Evolutionary conservation across 2,797 vertebrate species (phyloP), one percentile per base, ranked within the genome.

Genomic region (Poecilia picta): DNA sequence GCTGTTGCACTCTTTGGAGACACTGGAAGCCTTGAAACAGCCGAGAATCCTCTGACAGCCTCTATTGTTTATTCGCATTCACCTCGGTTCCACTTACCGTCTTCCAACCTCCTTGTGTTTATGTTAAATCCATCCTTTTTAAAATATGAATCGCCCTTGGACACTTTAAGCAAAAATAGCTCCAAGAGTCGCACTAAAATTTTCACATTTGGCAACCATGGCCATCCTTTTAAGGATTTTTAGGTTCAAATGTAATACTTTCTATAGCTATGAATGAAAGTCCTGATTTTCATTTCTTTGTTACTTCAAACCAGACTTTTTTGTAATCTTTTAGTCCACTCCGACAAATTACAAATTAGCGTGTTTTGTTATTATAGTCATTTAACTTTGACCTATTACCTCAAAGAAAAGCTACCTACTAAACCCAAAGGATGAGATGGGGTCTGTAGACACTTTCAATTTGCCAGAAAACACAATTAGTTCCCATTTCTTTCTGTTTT

Each of bases 21-120:
- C 80, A 68, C 59, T 77, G 55, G 23, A 62, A 88, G 87, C 87
- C 88, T 93, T 87, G 88, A 90, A 88, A 83, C 57, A 2, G 75
- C 41, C 11, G 45, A 59, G 75, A 83, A 31, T 87, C 81, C 47
- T 83, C 82, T 84, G 80, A 81, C 85, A 86, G 81, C 84, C 80
- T 11, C 70, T 18, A 70, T 84, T 89, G 84, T 91, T 89, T 81
- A 82, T 83, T 33, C 3, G 36, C 25, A 72, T 74, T 85, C 47
- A 53, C 77, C 12, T 79, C 76, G 23, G 5, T 74, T 28, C 82
- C 76, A 43, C 82, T 74, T 72, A 23, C 83, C 79, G 75, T 53
- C 72, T 59, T 75, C 64, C 51, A 75, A 81, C 49, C 72, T 79
- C 55, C 59, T 20, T 33, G 59, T 62, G 51, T 45, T 23, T 28